Percentiles rank a stretch among this genome's conserved stretches.
Evolutionary conservation across 2,888 invertebrate species (phyloP).

Genomic region (Noctua pronuba): DNA sequence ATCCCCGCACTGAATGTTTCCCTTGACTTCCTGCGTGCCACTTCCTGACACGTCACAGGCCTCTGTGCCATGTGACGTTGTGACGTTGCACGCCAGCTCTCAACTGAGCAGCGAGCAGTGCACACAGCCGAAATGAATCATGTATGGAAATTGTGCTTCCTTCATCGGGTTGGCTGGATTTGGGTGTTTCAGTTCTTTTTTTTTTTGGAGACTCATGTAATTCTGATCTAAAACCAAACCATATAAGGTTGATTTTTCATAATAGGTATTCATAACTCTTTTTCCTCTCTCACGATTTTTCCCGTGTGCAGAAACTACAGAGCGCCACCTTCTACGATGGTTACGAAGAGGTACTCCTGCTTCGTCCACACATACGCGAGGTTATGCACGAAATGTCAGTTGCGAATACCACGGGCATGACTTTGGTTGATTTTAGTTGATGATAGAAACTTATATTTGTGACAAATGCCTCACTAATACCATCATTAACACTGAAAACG

Average conservation of each 20-base stretch:
- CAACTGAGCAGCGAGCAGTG: conserved; percentile 58
- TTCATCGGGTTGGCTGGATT: conserved; percentile 30
- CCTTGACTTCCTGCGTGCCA: conserved; percentile 84
- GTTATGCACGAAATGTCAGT: too few relatives aligned
- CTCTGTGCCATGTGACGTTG: conserved; percentile 79
- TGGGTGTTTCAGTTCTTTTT: background rate
- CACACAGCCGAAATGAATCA: conserved; percentile 59
- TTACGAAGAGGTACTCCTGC: too few relatives aligned
- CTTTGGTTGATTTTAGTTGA: background rate
- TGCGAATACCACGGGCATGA: background rate
- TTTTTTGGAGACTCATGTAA: background rate
- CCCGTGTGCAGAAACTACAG: too few relatives aligned
- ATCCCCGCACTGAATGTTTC: conserved; percentile 75
- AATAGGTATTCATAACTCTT: too few relatives aligned
- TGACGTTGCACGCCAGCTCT: conserved; percentile 67
- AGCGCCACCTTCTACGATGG: too few relatives aligned
- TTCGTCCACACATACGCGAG: too few relatives aligned
- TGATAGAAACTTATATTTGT: background rate
- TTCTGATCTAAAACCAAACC: background rate
- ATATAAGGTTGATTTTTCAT: too few relatives aligned
- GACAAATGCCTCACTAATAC: background rate
- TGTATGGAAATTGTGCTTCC: conserved; percentile 57
- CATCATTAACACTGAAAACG: too few relatives aligned
- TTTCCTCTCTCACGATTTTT: too few relatives aligned
- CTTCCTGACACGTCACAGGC: conserved; percentile 86